Conservation (phyloP, 2,797 vertebrate genomes). For the Scleropages formosus region DNA sequence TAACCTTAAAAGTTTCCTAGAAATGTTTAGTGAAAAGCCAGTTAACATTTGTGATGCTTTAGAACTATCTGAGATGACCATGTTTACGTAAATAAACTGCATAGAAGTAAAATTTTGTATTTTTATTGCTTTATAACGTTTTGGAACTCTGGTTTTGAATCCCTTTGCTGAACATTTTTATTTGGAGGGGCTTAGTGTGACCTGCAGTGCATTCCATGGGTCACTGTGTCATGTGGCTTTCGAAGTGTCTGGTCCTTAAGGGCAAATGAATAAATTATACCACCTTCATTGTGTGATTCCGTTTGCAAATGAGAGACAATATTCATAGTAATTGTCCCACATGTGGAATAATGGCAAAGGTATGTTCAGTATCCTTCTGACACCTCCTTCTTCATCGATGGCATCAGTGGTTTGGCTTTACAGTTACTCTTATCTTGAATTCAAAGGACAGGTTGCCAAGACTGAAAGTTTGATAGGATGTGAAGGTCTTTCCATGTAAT, state of each 20-base stretch:
- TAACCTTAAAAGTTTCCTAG: too few species aligned
- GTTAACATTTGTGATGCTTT: too few species aligned
- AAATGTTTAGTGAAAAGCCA: too few species aligned
- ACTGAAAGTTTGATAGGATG: background rate
- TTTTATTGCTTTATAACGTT: too few species aligned
- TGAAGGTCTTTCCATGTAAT: background rate
- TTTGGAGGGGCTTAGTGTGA: too few species aligned
- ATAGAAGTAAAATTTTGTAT: too few species aligned
- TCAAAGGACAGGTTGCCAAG: background rate
- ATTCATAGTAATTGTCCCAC: slow-evolving; percentile 29
- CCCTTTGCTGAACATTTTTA: too few species aligned
- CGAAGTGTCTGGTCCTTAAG: slow-evolving; percentile 16
- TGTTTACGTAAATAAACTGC: too few species aligned
- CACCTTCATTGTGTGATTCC: background rate
- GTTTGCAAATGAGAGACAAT: slow-evolving; percentile 21
- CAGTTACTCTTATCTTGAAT: background rate
- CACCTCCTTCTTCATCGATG: slow-evolving; percentile 14
- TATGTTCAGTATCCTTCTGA: slow-evolving; percentile 21
- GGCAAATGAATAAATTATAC: slow-evolving; percentile 42
- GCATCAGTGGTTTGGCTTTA: background rate
- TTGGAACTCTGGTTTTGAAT: too few species aligned
- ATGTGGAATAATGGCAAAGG: slow-evolving; percentile 37
- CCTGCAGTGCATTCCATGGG: background rate
- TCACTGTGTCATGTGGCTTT: background rate
- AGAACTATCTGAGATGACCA: too few species aligned